A percentile compares a stretch with the other conserved stretches of the same genome.
phyloP scores from a whole-genome alignment of 1,140 invertebrate species.

The Formica selysi region DNA sequence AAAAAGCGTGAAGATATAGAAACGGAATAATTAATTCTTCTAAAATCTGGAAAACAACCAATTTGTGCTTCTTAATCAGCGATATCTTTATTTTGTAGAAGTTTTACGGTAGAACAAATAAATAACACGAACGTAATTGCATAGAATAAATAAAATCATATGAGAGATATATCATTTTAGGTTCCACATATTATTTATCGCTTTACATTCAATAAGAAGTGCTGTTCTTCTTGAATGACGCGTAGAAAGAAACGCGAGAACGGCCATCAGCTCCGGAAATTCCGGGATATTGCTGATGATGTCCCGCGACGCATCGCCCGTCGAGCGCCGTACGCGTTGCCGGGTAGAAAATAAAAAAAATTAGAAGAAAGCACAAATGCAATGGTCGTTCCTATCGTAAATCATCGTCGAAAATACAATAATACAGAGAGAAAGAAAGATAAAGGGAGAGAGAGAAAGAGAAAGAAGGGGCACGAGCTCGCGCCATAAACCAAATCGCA shows the following conservation, averaged over 20 bases:
- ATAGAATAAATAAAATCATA: not conserved
- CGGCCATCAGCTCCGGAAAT: constrained; percentile 38
- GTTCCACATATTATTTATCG: constrained; percentile 8
- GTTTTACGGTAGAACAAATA: not conserved
- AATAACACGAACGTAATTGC: not conserved
- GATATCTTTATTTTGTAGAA: not conserved
- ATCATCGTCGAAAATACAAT: constrained; percentile 76
- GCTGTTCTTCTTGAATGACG: constrained; percentile 2
- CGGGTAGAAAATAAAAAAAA: constrained; percentile 30
- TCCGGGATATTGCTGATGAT: constrained; percentile 7
- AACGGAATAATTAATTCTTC: not conserved
- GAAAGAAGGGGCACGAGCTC: constrained; percentile 59
- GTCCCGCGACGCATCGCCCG: constrained; percentile 25
- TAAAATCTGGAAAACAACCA: not conserved
- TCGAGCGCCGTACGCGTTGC: not conserved
- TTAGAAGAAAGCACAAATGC: constrained; percentile 47
- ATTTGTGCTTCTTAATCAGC: not conserved
- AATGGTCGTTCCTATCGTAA: constrained; percentile 68
- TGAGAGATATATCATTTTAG: not conserved
- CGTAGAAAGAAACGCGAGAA: not conserved
- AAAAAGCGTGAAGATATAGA: not conserved
- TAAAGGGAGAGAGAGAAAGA: constrained; percentile 34
- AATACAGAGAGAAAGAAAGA: constrained; percentile 40
- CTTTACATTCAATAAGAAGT: not conserved
- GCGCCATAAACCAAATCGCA: constrained; percentile 78